Conservation (phyloP, 1,140 invertebrate species). For the Formica selysi region DNA sequence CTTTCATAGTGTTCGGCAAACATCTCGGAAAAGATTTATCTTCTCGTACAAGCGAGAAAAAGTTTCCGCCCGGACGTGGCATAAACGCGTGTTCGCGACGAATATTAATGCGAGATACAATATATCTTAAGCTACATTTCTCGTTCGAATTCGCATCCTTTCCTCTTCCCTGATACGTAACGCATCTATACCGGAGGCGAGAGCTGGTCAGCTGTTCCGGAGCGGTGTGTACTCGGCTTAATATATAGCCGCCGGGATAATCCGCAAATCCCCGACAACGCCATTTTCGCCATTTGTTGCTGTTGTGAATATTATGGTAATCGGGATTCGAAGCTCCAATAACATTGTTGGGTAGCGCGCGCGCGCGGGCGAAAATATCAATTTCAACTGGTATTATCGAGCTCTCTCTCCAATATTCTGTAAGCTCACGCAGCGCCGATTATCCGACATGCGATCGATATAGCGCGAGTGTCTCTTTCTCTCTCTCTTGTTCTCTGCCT, state of each 20-base stretch:
- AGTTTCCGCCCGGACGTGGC: background rate
- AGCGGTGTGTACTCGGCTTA: slow-evolving; percentile 36
- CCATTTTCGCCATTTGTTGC: slow-evolving; percentile 63
- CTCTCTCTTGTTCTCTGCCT: background rate
- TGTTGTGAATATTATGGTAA: slow-evolving; percentile 65
- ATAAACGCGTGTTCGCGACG: background rate
- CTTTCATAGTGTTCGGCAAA: slow-evolving; percentile 19
- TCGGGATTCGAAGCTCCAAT: slow-evolving; percentile 58
- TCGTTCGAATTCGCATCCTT: background rate
- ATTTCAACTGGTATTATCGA: slow-evolving; percentile 62
- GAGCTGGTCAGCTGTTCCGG: slow-evolving; percentile 48
- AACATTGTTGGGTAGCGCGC: slow-evolving; percentile 54
- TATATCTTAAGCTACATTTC: background rate
- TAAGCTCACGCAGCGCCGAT: slow-evolving; percentile 57
- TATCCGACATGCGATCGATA: slow-evolving; percentile 48
- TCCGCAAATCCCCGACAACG: slow-evolving; percentile 62
- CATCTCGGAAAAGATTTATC: slow-evolving; percentile 46
- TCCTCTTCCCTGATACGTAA: background rate
- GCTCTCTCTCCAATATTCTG: slow-evolving; percentile 55
- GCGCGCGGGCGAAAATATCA: slow-evolving; percentile 51
- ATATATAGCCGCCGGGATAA: slow-evolving; percentile 45
- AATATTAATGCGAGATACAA: background rate
- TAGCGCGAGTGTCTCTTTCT: background rate
- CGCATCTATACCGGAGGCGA: background rate
- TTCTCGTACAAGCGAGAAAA: background rate